phyloP scores from a whole-genome alignment of 1,140 invertebrate genomes.

The Bombus consobrinus region DNA sequence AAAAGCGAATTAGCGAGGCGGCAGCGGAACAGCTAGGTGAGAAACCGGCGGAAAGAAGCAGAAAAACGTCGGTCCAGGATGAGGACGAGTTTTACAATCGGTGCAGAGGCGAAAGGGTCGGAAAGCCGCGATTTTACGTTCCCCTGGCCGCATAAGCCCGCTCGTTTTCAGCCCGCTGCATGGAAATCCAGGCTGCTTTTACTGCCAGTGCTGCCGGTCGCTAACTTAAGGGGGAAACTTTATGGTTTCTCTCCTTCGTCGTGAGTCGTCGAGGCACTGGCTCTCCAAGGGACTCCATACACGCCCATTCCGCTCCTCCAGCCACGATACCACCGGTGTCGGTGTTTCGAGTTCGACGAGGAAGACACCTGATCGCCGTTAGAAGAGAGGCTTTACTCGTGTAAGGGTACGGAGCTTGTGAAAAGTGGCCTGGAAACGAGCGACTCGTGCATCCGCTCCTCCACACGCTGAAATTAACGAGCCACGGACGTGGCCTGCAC shows the following conservation, averaged over 20 bases:
- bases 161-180: slow-evolving; percentile 73
- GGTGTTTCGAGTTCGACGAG: slow-evolving; percentile 29
- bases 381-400: slow-evolving; percentile 23
- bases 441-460: slow-evolving; percentile 47
- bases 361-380: slow-evolving; percentile 63
- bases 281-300: not conserved
- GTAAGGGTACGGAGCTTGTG: slow-evolving; percentile 46
- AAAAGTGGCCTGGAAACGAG: slow-evolving; percentile 67
- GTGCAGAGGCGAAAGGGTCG: slow-evolving; percentile 8
- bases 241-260: slow-evolving; percentile 68
- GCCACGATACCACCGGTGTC: not conserved
- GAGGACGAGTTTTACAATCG: slow-evolving; percentile 48
- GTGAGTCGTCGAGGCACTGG: slow-evolving; percentile 7
- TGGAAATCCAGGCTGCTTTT: slow-evolving; percentile 73
- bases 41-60: slow-evolving; percentile 20
- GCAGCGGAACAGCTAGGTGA: slow-evolving; percentile 20
- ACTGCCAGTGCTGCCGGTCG: slow-evolving; percentile 67
- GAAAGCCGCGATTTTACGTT: slow-evolving; percentile 73
- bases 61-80: slow-evolving; percentile 12
- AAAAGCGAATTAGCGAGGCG: slow-evolving; percentile 15
- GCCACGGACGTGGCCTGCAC: slow-evolving; percentile 43
- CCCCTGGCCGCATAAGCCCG: slow-evolving; percentile 57
- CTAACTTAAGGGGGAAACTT: slow-evolving; percentile 77
- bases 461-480: slow-evolving; percentile 59
- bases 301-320: slow-evolving; percentile 56